These are phyloP conservation scores for Dendrocincla fuliginosa DNA, from an alignment of 2,797 vertebrate genomes.

Conservation along the genomic window DNA sequence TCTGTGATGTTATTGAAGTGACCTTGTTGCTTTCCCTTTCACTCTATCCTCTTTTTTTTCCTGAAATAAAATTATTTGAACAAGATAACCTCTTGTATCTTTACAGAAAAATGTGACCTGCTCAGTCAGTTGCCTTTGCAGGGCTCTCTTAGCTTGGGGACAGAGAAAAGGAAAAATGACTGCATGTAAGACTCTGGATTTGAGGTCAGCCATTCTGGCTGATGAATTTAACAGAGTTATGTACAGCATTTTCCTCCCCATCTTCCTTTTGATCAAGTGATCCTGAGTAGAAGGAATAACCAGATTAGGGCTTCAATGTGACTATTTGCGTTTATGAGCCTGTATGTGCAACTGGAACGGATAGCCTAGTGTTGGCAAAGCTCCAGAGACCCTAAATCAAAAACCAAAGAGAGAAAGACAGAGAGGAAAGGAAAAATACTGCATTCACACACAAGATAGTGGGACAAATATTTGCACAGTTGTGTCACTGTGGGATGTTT, in stretches of 20 bases:
- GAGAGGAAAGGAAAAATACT: not conserved
- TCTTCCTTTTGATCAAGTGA: not conserved
- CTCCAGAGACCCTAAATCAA: constrained; percentile 7
- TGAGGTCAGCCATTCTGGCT: constrained; percentile 12
- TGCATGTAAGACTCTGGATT: not conserved
- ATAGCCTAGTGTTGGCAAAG: not conserved
- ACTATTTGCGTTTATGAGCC: not conserved
- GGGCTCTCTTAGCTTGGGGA: not conserved
- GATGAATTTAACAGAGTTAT: constrained; percentile 34
- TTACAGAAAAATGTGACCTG: constrained; percentile 32
- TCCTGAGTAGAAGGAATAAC: constrained; percentile 16
- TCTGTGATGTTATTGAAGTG: constrained; percentile 41
- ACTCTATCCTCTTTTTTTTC: not conserved
- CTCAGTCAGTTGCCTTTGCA: constrained; percentile 10
- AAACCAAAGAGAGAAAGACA: not conserved
- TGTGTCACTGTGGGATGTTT: not conserved
- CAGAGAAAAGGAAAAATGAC: constrained; percentile 20
- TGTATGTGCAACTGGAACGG: not conserved
- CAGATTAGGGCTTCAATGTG: not conserved
- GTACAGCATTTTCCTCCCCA: not conserved
- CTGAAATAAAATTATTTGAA: constrained; percentile 12
- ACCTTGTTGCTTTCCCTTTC: constrained; percentile 40
- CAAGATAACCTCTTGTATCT: constrained; percentile 23
- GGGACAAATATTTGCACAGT: not conserved
- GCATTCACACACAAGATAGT: not conserved